phyloP scores from a whole-genome alignment of 2,113 vertebrate species.

The Paraplagusia blochii region DNA sequence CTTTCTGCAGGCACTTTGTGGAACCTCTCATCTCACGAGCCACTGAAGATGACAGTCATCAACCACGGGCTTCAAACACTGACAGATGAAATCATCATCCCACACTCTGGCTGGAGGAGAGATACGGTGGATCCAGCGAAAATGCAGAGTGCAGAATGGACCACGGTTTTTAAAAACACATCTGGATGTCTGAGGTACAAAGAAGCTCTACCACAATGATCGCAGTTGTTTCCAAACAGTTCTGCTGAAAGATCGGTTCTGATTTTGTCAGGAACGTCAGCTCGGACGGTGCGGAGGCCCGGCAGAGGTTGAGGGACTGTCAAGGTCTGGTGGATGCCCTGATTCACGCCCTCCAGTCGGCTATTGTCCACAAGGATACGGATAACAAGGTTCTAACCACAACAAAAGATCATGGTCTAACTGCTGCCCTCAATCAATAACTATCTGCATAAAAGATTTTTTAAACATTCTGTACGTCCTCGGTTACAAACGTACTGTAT shows the following conservation, averaged over 20 bases:
- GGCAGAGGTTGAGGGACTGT: conserved; percentile 89
- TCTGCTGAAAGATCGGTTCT: conserved; percentile 3
- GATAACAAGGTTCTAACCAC: conserved; percentile 84
- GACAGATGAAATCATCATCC: conserved; percentile 94
- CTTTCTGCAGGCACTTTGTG: conserved; percentile 77
- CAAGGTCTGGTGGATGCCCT: conserved; percentile 93
- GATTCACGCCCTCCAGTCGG: conserved; percentile 90
- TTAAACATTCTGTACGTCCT: no score
- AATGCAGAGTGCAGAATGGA: conserved; percentile 90
- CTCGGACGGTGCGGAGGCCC: conserved; percentile 93
- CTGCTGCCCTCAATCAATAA: no score
- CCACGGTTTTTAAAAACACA: conserved; percentile 96
- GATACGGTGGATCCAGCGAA: conserved; percentile 86
- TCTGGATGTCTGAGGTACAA: conserved; percentile 89
- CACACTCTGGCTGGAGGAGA: conserved; percentile 91
- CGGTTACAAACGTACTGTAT: no score
- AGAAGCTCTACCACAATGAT: neutral
- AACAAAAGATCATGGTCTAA: no score
- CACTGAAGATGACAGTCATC: conserved; percentile 94
- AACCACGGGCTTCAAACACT: conserved; percentile 92
- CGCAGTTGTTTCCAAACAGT: neutral
- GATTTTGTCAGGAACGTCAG: conserved; percentile 87
- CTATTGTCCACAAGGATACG: conserved; percentile 91
- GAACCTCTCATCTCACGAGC: conserved; percentile 96
- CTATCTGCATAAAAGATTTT: no score